Evolutionary conservation across 2,113 vertebrate genomes (phyloP).

Genomic region (Fulica atra): DNA sequence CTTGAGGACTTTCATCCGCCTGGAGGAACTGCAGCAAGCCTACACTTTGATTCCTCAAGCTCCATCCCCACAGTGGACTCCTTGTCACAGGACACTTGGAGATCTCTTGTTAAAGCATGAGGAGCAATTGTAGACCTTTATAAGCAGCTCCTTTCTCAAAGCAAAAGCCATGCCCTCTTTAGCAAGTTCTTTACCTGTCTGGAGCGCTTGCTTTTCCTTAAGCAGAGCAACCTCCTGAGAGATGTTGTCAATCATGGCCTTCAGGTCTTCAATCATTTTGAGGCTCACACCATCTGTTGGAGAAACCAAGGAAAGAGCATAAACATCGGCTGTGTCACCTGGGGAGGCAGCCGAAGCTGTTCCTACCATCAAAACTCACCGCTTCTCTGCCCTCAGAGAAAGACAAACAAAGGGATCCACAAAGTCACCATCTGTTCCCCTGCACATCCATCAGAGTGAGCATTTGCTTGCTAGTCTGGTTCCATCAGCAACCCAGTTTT

Average conservation of each 20-base stretch:
- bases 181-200: constrained; percentile 79
- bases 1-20: neutral
- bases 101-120: rapidly evolving
- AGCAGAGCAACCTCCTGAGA: constrained; percentile 84
- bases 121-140: neutral
- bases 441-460: neutral
- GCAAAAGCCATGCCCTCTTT: neutral
- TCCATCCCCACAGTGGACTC: neutral
- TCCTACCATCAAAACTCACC: neutral
- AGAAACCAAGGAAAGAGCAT: neutral
- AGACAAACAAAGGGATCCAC: neutral
- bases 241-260: constrained; percentile 83
- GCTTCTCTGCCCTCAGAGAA: neutral
- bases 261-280: constrained; percentile 83
- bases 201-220: constrained; percentile 92
- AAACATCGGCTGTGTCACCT: rapidly evolving
- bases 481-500: neutral
- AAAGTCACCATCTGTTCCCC: neutral
- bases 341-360: neutral
- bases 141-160: neutral
- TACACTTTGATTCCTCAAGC: neutral
- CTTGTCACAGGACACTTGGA: rapidly evolving
- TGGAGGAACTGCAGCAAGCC: neutral
- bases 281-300: constrained; percentile 72
- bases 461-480: neutral